These are phyloP conservation scores for Florisuga fusca DNA, from an alignment of 2,797 vertebrate genomes.

Conservation along the genomic window DNA sequence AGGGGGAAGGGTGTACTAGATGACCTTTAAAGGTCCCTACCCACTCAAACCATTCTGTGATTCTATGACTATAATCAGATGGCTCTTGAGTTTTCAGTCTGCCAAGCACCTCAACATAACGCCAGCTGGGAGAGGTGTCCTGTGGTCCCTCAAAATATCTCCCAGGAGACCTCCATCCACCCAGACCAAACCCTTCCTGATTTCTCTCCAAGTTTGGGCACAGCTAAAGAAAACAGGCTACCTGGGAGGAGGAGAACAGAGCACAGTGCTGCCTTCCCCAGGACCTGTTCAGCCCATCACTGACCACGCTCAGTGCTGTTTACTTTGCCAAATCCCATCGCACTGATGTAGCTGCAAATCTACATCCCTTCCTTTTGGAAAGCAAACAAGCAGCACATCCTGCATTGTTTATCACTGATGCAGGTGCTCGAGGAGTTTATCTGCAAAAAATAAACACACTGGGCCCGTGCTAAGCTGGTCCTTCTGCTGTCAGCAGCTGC, in stretches of 20 bases:
- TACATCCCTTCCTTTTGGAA: constrained; percentile 34
- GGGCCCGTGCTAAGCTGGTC: not conserved
- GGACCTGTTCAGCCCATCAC: not conserved
- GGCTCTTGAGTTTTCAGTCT: not conserved
- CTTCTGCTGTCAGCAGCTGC: not conserved
- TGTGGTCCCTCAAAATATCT: not conserved
- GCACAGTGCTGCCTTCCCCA: not conserved
- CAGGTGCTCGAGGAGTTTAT: not conserved
- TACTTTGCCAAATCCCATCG: not conserved
- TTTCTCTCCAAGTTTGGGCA: not conserved
- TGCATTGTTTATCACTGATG: not conserved
- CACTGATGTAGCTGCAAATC: not conserved
- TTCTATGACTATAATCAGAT: not conserved
- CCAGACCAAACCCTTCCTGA: not conserved
- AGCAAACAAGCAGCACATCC: constrained; percentile 33
- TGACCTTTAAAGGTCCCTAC: too few relatives aligned
- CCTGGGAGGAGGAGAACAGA: not conserved
- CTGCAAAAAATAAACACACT: not conserved
- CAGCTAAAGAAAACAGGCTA: not conserved
- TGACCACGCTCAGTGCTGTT: not conserved
- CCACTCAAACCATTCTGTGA: too few relatives aligned
- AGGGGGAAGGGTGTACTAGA: too few relatives aligned
- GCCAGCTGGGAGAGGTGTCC: not conserved
- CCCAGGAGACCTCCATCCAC: not conserved
- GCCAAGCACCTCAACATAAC: rapidly evolving